phyloP scores from a whole-genome alignment of 2,113 vertebrate species.

The Silurus meridionalis region DNA sequence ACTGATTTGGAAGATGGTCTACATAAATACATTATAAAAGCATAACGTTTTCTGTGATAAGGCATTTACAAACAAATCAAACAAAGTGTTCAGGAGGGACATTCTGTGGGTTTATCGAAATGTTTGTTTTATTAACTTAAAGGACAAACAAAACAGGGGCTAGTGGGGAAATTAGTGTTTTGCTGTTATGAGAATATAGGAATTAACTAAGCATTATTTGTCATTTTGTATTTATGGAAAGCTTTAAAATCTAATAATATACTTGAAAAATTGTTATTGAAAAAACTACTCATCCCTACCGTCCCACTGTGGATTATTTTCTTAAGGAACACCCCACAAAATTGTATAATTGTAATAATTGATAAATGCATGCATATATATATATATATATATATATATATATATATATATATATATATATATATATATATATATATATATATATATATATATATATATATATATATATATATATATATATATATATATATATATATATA shows the following conservation, averaged over 20 bases:
- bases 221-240: background rate
- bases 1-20: background rate
- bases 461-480: background rate
- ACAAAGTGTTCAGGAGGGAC: background rate
- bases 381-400: too few species aligned
- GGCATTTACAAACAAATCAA: background rate
- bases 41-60: background rate
- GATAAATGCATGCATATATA: background rate
- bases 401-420: background rate
- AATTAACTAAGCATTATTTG: background rate
- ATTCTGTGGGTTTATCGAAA: background rate
- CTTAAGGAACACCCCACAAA: background rate
- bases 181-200: background rate
- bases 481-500: too few species aligned
- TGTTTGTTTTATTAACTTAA: background rate
- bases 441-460: background rate
- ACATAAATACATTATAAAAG: background rate
- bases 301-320: background rate
- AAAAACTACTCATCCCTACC: background rate
- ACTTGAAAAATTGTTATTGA: too few species aligned
- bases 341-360: background rate
- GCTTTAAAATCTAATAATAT: too few species aligned
- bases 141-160: background rate
- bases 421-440: background rate
- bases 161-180: background rate